Evolutionary conservation across 2,113 vertebrate genomes (phyloP).

Genomic region (Triplophysa rosa): DNA sequence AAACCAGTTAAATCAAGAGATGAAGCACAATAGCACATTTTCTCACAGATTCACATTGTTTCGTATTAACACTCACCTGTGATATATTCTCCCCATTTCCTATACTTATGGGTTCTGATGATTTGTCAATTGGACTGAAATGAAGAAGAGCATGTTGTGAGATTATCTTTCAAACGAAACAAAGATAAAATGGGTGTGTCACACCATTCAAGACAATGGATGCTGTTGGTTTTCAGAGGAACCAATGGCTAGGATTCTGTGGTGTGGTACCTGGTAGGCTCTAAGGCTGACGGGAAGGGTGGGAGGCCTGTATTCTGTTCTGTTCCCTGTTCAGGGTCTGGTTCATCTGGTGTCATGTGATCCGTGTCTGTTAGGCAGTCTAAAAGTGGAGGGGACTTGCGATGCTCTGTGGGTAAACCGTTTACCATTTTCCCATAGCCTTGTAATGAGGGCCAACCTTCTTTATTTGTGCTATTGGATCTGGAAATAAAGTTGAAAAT

Average conservation of each 20-base stretch:
- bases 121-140: slow-evolving; percentile 93
- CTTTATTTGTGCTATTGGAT: slow-evolving; percentile 89
- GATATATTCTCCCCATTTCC: slow-evolving; percentile 93
- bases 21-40: not conserved
- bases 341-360: slow-evolving; percentile 84
- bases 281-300: slow-evolving; percentile 76
- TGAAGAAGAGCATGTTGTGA: slow-evolving; percentile 43
- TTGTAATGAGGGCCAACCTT: slow-evolving; percentile 89
- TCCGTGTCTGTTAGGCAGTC: slow-evolving; percentile 89
- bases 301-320: slow-evolving; percentile 73
- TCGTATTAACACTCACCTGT: slow-evolving; percentile 79
- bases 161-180: not conserved
- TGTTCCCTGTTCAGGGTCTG: slow-evolving; percentile 83
- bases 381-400: slow-evolving; percentile 88
- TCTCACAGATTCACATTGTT: not conserved
- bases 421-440: slow-evolving; percentile 86
- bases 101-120: slow-evolving; percentile 91
- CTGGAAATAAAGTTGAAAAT: slow-evolving; percentile 64
- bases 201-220: not conserved
- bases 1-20: not conserved
- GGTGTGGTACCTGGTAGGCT: slow-evolving; percentile 72
- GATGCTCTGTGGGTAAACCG: slow-evolving; percentile 86
- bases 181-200: not conserved
- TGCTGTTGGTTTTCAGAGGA: not conserved
- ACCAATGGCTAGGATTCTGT: not conserved